Percentiles rank a stretch among this genome's conserved stretches.
Conservation (phyloP, 2,888 invertebrate genomes). For the Ennomos erosarius region DNA sequence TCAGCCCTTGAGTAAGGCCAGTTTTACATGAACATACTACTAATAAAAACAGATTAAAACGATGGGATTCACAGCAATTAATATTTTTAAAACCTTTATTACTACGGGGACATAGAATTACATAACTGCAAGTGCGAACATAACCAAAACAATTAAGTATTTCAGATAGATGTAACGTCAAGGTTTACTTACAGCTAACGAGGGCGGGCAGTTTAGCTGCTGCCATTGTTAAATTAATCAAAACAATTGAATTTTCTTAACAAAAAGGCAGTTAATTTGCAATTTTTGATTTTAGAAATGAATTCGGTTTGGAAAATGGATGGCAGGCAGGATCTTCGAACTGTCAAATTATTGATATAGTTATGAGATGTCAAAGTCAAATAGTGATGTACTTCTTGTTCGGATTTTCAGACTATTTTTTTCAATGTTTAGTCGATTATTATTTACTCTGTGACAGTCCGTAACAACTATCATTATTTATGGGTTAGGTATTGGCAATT, state of each 20-base stretch:
- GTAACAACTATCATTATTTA: too few relatives aligned
- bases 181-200: conserved; percentile 69
- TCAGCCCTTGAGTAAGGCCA: too few relatives aligned
- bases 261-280: conserved; percentile 34
- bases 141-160: conserved; percentile 35
- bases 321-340: conserved; percentile 18
- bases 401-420: too few relatives aligned
- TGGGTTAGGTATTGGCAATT: too few relatives aligned
- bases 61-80: too few relatives aligned
- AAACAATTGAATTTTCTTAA: conserved; percentile 58
- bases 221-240: conserved; percentile 69
- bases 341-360: conserved; percentile 9
- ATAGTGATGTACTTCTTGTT: too few relatives aligned
- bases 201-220: conserved; percentile 71
- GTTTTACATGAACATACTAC: too few relatives aligned
- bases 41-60: too few relatives aligned
- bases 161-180: conserved; percentile 3
- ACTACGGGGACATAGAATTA: conserved; percentile 54
- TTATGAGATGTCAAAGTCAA: too few relatives aligned
- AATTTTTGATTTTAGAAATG: conserved; percentile 61
- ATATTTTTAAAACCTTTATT: background rate
- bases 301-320: conserved; percentile 28
- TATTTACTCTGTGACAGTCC: background rate
- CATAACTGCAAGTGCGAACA: conserved; percentile 60
- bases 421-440: background rate